These are phyloP conservation scores for Itoplectis maculator DNA, from an alignment of 2,888 invertebrate species.

Conservation along the genomic window DNA sequence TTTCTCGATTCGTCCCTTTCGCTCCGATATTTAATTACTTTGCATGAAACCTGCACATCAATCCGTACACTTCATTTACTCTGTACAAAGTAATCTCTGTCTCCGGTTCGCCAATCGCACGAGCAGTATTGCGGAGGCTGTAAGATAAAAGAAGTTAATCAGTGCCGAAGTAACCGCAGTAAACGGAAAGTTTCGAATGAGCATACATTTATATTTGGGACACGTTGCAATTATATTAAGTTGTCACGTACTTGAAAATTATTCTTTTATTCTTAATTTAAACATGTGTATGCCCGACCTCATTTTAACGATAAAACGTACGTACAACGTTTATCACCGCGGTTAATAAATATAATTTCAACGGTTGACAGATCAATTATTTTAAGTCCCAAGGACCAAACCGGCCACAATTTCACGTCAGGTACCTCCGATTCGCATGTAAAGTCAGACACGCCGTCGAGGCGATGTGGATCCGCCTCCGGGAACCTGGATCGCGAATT, in stretches of 20 bases:
- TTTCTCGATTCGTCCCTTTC: slow-evolving; percentile 55
- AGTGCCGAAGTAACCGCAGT: neutral
- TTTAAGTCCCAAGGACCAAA: slow-evolving; percentile 11
- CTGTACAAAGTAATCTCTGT: slow-evolving; percentile 20
- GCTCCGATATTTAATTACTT: slow-evolving; percentile 80
- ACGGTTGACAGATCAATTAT: slow-evolving; percentile 16
- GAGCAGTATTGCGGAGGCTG: neutral
- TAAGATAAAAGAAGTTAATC: slow-evolving; percentile 23
- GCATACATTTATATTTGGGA: too few species aligned
- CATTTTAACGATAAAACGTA: too few species aligned
- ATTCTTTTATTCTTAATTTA: too few species aligned
- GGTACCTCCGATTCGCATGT: slow-evolving; percentile 1
- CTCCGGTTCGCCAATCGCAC: neutral
- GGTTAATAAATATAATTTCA: too few species aligned
- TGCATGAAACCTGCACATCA: slow-evolving; percentile 68
- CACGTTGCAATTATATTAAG: too few species aligned
- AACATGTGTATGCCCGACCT: too few species aligned
- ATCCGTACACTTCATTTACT: slow-evolving; percentile 12
- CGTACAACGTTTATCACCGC: too few species aligned
- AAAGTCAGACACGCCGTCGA: neutral
- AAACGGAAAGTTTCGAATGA: too few species aligned
- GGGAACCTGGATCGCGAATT: slow-evolving; percentile 22
- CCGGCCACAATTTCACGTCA: neutral
- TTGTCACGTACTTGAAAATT: too few species aligned
- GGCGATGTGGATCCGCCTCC: neutral